A percentile compares a stretch with the other conserved stretches of the same genome.
Evolutionary conservation across 1,140 invertebrate genomes (phyloP).

Genomic region (Venturia canescens): DNA sequence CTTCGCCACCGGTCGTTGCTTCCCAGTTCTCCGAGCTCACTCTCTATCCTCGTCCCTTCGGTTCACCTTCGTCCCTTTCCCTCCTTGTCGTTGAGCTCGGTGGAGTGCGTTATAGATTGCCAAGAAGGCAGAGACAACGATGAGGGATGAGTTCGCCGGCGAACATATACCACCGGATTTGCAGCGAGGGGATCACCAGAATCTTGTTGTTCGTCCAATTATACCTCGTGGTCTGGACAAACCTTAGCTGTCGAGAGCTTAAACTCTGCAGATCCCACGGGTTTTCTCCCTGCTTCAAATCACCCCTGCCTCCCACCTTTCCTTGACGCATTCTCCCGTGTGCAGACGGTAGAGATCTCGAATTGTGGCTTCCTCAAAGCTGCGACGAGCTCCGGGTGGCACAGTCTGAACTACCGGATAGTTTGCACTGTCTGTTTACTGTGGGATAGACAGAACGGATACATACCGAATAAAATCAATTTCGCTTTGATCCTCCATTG

Average conservation of each 20-base stretch:
- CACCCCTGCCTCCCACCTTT: not conserved
- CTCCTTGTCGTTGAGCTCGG: not conserved
- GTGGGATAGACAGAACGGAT: no score
- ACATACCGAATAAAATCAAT: no score
- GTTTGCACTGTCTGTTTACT: no score
- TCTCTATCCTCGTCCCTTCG: no score
- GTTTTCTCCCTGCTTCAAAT: conserved; percentile 16
- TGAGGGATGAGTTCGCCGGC: conserved; percentile 3
- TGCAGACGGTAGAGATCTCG: not conserved
- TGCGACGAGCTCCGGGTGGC: not conserved
- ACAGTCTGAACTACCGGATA: not conserved
- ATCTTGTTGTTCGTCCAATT: conserved; percentile 27
- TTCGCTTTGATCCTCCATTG: no score
- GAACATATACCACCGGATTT: conserved; percentile 22
- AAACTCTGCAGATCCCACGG: conserved; percentile 7
- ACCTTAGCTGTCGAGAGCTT: conserved; percentile 16
- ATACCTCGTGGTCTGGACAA: conserved; percentile 24
- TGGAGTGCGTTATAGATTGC: not conserved
- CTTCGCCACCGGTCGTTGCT: no score
- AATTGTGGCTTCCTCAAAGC: not conserved
- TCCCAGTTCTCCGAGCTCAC: no score
- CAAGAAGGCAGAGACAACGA: not conserved
- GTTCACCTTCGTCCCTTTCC: not conserved
- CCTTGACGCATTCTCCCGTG: conserved; percentile 3
- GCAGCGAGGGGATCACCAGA: not conserved